These are phyloP conservation scores for Venturia canescens DNA, from an alignment of 1,140 invertebrate genomes.

Conservation along the genomic window DNA sequence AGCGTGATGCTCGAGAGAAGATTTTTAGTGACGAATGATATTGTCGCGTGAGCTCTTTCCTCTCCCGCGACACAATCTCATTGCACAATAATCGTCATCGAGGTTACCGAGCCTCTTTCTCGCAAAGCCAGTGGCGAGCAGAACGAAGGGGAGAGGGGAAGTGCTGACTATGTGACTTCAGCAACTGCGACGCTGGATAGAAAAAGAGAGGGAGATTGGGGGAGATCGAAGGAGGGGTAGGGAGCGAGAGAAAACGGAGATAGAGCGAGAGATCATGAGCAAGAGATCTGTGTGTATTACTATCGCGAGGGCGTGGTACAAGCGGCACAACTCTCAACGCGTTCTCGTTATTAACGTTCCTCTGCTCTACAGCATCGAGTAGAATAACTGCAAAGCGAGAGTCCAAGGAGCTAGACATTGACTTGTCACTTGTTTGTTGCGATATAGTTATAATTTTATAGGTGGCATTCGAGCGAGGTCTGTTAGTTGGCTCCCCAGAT, in stretches of 20 bases:
- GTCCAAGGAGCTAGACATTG: slow-evolving; percentile 28
- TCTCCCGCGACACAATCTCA: slow-evolving; percentile 40
- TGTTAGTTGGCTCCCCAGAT: slow-evolving; percentile 8
- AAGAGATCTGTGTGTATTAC: slow-evolving; percentile 26
- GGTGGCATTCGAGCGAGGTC: slow-evolving; percentile 3
- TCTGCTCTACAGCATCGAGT: background rate
- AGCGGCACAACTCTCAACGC: slow-evolving; percentile 24
- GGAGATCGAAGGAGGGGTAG: too few species aligned
- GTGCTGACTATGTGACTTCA: slow-evolving; percentile 43
- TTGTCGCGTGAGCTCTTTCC: slow-evolving; percentile 34
- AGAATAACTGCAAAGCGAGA: slow-evolving; percentile 27
- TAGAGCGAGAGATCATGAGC: slow-evolving; percentile 7
- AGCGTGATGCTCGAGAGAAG: background rate
- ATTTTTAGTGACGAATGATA: slow-evolving; percentile 35
- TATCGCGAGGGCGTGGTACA: slow-evolving; percentile 36
- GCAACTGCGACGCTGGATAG: slow-evolving; percentile 43
- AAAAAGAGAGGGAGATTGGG: slow-evolving; percentile 48
- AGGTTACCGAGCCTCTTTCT: slow-evolving; percentile 41
- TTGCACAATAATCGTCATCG: slow-evolving; percentile 55
- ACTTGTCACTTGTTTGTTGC: slow-evolving; percentile 44
- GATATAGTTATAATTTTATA: slow-evolving; percentile 33
- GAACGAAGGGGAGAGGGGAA: background rate
- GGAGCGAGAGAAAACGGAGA: background rate
- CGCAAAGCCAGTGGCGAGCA: background rate
- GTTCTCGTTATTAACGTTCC: slow-evolving; percentile 44